Percentiles rank a stretch among this genome's conserved stretches.
Conservation (phyloP, 2,113 vertebrate genomes). For the Bothrops jararaca region DNA sequence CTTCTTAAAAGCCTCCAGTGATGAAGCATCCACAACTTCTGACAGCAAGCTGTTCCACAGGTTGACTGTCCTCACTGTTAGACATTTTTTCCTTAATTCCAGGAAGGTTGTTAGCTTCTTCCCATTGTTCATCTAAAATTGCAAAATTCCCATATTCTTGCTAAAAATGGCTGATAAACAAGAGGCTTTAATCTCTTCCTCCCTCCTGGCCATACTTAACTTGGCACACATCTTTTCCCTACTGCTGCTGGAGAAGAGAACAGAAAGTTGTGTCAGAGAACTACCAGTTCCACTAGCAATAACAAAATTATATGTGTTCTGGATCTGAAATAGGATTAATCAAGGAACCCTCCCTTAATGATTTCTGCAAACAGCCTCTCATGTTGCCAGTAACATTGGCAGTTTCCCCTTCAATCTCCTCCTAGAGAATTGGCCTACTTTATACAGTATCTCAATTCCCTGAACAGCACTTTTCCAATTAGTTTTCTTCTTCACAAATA, state of each 20-base stretch:
- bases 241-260: neutral
- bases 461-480: neutral
- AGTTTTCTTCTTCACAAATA: neutral
- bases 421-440: constrained; percentile 6
- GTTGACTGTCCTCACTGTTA: no score
- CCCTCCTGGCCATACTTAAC: neutral
- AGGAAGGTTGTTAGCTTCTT: neutral
- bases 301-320: neutral
- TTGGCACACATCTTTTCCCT: neutral
- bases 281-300: no score
- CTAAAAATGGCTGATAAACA: neutral
- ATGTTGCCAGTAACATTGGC: neutral
- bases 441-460: constrained; percentile 1
- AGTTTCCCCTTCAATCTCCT: neutral
- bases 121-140: neutral
- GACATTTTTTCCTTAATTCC: no score
- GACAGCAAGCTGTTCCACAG: no score
- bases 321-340: neutral
- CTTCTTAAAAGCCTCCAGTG: no score
- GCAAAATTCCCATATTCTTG: neutral
- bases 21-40: no score
- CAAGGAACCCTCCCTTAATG: neutral
- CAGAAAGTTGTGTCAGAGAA: neutral
- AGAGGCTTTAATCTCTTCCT: neutral
- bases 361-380: neutral